phyloP scores from a whole-genome alignment of 1,140 invertebrate genomes.

The Drosophila parvula region DNA sequence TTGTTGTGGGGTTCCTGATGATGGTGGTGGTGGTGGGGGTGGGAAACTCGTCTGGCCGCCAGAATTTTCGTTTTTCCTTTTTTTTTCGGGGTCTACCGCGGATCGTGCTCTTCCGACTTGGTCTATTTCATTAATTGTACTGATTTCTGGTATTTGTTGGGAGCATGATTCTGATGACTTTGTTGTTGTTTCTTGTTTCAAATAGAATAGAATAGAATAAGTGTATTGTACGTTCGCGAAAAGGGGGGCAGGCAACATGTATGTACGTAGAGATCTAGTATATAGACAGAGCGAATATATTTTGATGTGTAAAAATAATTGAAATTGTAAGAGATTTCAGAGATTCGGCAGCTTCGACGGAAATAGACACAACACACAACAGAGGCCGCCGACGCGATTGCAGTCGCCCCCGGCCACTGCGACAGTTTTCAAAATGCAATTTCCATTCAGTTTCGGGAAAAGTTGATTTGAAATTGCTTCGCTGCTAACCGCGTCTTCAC shows the following conservation, averaged over 20 bases:
- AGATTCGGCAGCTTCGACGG: constrained; percentile 78
- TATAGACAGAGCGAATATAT: constrained; percentile 68
- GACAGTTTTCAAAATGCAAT: constrained; percentile 21
- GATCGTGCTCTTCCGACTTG: constrained; percentile 55
- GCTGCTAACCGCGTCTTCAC: constrained; percentile 18
- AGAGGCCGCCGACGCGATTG: constrained; percentile 36
- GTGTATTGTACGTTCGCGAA: constrained; percentile 47
- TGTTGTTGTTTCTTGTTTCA: constrained; percentile 47
- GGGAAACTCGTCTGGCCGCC: constrained; percentile 8
- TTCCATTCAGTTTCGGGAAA: constrained; percentile 15
- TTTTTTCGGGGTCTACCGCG: constrained; percentile 6
- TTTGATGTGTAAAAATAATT: constrained; percentile 75
- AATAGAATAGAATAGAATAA: constrained; percentile 33
- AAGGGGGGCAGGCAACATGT: constrained; percentile 7
- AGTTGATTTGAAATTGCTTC: too few relatives aligned
- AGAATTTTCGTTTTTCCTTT: constrained; percentile 5
- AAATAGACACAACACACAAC: constrained; percentile 77
- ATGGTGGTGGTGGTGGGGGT: constrained; percentile 5
- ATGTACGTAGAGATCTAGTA: constrained; percentile 53
- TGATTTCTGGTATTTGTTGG: constrained; percentile 60
- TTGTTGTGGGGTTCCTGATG: not conserved
- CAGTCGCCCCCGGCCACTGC: constrained; percentile 31
- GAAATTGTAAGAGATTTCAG: constrained; percentile 70
- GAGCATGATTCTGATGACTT: constrained; percentile 43
- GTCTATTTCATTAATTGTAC: constrained; percentile 65